phyloP scores from a whole-genome alignment of 2,113 vertebrate species.

The Carassius gibelio region DNA sequence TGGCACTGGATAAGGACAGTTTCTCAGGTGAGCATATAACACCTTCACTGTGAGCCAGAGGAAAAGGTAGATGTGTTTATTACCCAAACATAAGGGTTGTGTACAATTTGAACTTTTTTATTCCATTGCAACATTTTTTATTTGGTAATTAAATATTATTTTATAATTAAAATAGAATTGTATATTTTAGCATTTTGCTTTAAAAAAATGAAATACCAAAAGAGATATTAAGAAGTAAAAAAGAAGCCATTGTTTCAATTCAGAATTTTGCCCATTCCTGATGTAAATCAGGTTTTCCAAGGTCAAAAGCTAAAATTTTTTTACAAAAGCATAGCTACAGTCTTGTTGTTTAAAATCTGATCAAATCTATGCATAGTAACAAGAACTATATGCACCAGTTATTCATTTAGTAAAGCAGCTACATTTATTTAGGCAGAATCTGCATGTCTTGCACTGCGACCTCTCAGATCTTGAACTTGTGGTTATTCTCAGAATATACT shows the following conservation, averaged over 20 bases:
- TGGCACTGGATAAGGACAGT: conserved; percentile 96
- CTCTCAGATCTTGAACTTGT: conserved; percentile 15
- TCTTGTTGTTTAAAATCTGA: neutral
- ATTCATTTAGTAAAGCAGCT: conserved; percentile 46
- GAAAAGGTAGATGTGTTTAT: neutral
- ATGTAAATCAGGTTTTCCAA: neutral
- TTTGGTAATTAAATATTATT: too few relatives aligned
- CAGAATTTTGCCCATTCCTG: neutral
- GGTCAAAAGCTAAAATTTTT: neutral
- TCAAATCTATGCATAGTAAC: neutral
- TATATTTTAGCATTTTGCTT: neutral
- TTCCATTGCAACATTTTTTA: too few relatives aligned
- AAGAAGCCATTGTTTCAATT: neutral
- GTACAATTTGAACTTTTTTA: neutral
- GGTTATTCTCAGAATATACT: too few relatives aligned
- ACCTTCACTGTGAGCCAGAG: neutral
- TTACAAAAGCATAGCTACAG: neutral
- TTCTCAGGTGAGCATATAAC: conserved; percentile 84
- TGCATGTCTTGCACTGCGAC: conserved; percentile 28
- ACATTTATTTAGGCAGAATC: conserved; percentile 7
- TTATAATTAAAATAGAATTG: too few relatives aligned
- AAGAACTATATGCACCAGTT: conserved; percentile 11
- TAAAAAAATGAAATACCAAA: neutral
- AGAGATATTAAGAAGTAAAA: neutral
- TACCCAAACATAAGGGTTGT: neutral